phyloP scores from a whole-genome alignment of 2,113 vertebrate genomes.

The Platichthys stellatus region DNA sequence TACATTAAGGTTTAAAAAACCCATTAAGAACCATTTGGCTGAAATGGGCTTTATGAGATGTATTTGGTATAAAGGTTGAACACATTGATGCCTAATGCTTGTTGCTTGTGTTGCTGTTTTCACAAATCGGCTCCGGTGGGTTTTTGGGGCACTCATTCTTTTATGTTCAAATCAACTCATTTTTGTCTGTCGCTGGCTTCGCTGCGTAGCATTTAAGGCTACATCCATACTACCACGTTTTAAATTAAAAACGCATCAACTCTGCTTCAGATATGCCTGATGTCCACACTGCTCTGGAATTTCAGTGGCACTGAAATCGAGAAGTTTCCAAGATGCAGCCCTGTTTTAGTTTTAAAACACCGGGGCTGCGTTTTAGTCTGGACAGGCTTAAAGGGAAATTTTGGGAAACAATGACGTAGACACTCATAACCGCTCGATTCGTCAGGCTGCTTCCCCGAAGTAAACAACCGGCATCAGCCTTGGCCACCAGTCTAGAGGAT shows the following conservation, averaged over 20 bases:
- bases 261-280: no score
- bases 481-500: no score
- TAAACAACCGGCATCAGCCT: no score
- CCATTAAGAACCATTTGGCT: not conserved
- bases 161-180: constrained; percentile 44
- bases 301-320: no score
- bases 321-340: no score
- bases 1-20: constrained; percentile 13
- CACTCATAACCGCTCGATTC: no score
- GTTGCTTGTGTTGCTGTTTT: constrained; percentile 58
- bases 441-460: no score
- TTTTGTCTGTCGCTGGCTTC: constrained; percentile 61
- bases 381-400: no score
- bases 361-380: no score
- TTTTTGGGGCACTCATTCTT: constrained; percentile 49
- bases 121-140: constrained; percentile 42
- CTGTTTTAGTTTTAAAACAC: no score
- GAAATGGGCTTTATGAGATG: constrained; percentile 16
- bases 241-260: not conserved
- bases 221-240: not conserved
- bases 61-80: not conserved
- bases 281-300: no score
- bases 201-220: constrained; percentile 38
- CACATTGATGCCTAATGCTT: constrained; percentile 38
- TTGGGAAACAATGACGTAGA: no score